Evolutionary conservation across 2,113 vertebrate species (phyloP).

Genomic region (Promerops cafer): DNA sequence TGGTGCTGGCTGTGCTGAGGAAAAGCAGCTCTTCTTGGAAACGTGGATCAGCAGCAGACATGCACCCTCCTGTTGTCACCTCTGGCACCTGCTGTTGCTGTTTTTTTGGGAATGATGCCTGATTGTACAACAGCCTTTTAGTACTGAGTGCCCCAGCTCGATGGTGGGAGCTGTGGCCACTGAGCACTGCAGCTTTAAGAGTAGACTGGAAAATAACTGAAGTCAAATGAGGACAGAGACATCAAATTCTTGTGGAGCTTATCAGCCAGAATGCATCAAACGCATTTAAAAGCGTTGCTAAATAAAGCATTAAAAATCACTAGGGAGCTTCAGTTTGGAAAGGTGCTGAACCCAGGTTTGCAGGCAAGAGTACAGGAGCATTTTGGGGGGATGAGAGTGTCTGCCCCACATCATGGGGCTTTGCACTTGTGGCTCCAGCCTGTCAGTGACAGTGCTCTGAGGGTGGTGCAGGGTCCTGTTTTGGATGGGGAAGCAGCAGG

Average conservation of each 20-base stretch:
- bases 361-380: rapidly evolving
- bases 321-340: background rate
- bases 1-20: rapidly evolving
- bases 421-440: background rate
- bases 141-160: rapidly evolving
- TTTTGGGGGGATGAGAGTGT: background rate
- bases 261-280: background rate
- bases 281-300: background rate
- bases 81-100: background rate
- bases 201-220: background rate
- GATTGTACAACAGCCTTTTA: rapidly evolving
- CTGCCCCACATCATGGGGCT: background rate
- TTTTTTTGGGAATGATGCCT: background rate
- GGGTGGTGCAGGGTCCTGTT: background rate
- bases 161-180: rapidly evolving
- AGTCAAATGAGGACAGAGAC: background rate
- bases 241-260: background rate
- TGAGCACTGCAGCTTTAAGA: rapidly evolving
- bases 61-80: background rate
- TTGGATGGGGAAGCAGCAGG: background rate
- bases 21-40: background rate
- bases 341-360: background rate
- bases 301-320: background rate
- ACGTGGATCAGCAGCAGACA: background rate
- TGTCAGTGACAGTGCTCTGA: background rate